phyloP scores from a whole-genome alignment of 2,888 invertebrate genomes.

The Macroteleia sp. region DNA sequence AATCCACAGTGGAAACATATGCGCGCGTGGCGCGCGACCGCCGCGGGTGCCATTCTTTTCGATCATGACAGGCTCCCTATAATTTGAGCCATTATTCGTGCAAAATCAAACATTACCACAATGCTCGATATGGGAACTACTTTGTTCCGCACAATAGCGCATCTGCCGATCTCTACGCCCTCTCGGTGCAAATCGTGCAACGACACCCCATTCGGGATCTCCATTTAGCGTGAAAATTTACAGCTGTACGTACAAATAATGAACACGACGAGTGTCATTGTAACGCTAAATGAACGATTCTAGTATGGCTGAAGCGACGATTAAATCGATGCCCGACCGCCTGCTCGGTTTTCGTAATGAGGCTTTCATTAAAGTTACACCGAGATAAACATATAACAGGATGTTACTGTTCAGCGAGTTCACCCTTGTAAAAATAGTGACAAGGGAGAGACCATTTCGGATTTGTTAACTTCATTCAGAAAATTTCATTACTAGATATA shows the following conservation, averaged over 20 bases:
- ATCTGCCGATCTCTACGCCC: conserved; percentile 60
- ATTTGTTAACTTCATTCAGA: too few species aligned
- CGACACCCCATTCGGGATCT: conserved; percentile 47
- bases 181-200: conserved; percentile 23
- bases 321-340: too few species aligned
- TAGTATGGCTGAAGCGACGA: too few species aligned
- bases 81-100: conserved; percentile 60
- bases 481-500: too few species aligned
- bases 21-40: conserved; percentile 30
- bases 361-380: too few species aligned
- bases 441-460: too few species aligned
- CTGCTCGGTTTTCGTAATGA: too few species aligned
- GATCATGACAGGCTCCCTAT: conserved; percentile 53
- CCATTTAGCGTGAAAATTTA: conserved; percentile 63
- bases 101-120: conserved; percentile 63
- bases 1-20: conserved; percentile 49
- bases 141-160: conserved; percentile 62
- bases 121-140: conserved; percentile 42
- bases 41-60: too few species aligned
- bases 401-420: too few species aligned
- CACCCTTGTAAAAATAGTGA: too few species aligned
- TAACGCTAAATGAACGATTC: conserved; percentile 39
- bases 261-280: conserved; percentile 48
- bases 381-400: too few species aligned
- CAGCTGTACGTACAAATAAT: conserved; percentile 60